phyloP scores from a whole-genome alignment of 1,140 invertebrate genomes.

The Aplysia californica region DNA sequence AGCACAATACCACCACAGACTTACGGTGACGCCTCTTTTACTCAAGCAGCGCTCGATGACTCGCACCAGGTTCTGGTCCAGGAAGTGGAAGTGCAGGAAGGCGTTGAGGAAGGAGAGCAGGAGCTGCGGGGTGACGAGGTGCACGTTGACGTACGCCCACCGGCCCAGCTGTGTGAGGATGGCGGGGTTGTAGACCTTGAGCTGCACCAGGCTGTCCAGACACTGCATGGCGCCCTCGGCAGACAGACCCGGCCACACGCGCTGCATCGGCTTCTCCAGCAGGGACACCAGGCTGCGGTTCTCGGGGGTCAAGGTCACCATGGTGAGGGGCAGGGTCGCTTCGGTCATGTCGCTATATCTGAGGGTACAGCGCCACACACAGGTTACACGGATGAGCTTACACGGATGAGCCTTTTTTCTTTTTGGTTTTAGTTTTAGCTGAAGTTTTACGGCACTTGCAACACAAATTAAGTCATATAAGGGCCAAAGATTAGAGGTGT shows the following conservation, averaged over 20 bases:
- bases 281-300: not conserved
- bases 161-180: slow-evolving; percentile 5
- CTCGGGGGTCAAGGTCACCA: not conserved
- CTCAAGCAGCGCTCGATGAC: slow-evolving; percentile 22
- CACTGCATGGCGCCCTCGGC: not conserved
- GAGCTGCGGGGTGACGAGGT: slow-evolving; percentile 12
- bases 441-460: too few species aligned
- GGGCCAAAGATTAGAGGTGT: too few species aligned
- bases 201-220: slow-evolving; percentile 4
- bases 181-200: not conserved
- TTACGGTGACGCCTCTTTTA: too few species aligned
- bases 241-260: not conserved
- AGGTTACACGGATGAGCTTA: not conserved
- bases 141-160: slow-evolving; percentile 17
- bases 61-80: slow-evolving; percentile 14
- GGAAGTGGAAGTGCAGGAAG: slow-evolving; percentile 2
- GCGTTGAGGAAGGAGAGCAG: slow-evolving; percentile 12
- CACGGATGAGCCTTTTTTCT: not conserved
- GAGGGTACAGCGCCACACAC: not conserved
- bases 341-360: slow-evolving; percentile 14
- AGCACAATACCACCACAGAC: too few species aligned
- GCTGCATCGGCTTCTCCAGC: not conserved
- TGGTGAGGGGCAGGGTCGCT: not conserved
- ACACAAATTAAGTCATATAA: not conserved
- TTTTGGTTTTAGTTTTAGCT: too few species aligned